A percentile compares a stretch with the other conserved stretches of the same genome.
Conservation (phyloP, 2,113 vertebrate genomes). For the Peromyscus maniculatus region DNA sequence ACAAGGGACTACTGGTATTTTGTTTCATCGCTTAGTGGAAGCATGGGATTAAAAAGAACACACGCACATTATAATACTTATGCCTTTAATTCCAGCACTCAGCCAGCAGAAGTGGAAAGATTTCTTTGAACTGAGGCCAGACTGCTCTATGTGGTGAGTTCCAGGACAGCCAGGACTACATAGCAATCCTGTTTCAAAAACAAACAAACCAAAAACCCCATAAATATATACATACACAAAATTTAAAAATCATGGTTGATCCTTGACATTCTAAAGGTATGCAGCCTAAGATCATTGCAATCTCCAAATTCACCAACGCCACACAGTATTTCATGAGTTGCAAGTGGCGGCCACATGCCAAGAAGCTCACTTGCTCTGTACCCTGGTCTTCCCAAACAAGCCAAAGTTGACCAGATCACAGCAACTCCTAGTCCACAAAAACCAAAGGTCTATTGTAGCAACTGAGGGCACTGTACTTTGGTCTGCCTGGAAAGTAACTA, state of each 20-base stretch:
- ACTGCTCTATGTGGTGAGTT: background rate
- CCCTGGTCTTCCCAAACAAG: background rate
- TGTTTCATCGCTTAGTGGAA: background rate
- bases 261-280: conserved; percentile 32
- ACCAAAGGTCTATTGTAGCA: background rate
- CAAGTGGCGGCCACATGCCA: background rate
- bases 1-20: background rate
- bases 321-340: background rate
- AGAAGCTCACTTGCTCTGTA: background rate
- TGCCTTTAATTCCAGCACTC: background rate
- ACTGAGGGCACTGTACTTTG: background rate
- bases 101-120: background rate
- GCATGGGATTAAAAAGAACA: background rate
- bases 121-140: background rate
- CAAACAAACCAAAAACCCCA: background rate
- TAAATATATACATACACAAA: background rate
- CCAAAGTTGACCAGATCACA: background rate
- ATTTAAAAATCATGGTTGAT: background rate
- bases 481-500: background rate
- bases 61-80: background rate
- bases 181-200: background rate
- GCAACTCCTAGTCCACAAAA: conserved; percentile 27
- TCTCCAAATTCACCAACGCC: background rate
- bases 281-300: background rate
- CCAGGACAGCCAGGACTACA: background rate